Conservation (phyloP, 2,113 vertebrate species). For the Dromiciops gliroides region DNA sequence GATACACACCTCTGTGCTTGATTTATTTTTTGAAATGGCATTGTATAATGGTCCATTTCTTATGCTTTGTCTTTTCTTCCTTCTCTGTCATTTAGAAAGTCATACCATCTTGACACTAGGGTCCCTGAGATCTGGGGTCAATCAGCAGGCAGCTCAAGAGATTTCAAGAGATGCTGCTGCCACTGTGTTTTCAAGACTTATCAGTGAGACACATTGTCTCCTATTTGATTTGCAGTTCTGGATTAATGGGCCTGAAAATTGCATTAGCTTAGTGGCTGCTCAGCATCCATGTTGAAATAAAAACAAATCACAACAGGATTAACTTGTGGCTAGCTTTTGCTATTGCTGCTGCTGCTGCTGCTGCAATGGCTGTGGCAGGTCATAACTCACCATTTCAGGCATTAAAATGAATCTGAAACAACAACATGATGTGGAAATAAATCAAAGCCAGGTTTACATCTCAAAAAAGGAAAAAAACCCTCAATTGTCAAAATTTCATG, state of each 20-base stretch:
- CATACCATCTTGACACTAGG: neutral
- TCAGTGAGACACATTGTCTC: conserved; percentile 35
- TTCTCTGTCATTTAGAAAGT: neutral
- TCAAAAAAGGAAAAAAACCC: neutral
- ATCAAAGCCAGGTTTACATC: conserved; percentile 12
- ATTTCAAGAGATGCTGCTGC: conserved; percentile 14
- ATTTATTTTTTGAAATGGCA: neutral
- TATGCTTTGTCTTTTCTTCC: neutral
- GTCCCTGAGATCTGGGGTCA: neutral
- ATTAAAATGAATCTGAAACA: conserved; percentile 49
- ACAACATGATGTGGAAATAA: neutral
- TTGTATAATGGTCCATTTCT: neutral
- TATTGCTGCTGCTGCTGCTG: neutral
- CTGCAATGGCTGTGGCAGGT: neutral
- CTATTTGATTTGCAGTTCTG: conserved; percentile 72
- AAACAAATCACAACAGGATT: conserved; percentile 52
- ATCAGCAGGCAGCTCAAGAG: conserved; percentile 17
- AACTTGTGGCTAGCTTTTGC: neutral
- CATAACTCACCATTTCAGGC: conserved; percentile 37
- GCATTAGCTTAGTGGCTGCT: conserved; percentile 75
- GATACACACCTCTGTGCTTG: neutral
- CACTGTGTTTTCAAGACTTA: neutral
- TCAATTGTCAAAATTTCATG: conserved; percentile 20
- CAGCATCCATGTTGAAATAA: conserved; percentile 50
- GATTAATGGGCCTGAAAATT: conserved; percentile 82